These are phyloP conservation scores for Thalpophila matura DNA, from an alignment of 2,888 invertebrate genomes.

Conservation along the genomic window DNA sequence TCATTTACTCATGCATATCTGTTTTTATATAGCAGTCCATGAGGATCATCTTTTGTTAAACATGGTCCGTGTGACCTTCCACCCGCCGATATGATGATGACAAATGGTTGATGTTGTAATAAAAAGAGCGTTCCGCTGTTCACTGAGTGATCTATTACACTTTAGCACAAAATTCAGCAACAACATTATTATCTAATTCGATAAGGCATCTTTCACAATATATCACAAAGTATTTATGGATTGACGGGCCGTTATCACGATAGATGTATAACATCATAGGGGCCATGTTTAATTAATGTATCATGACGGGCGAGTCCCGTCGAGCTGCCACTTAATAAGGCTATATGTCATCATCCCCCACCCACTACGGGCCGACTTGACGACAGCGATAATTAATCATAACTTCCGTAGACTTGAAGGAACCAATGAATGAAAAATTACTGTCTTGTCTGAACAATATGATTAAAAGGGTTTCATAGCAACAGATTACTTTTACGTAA, in stretches of 20 bases:
- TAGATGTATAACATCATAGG: conserved; percentile 35
- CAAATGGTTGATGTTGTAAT: too few relatives aligned
- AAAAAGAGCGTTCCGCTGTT: not conserved
- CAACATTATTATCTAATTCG: not conserved
- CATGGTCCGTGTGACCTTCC: too few relatives aligned
- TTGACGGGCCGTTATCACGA: conserved; percentile 28
- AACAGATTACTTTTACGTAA: not conserved
- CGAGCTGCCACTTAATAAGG: conserved; percentile 36
- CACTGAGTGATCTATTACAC: not conserved
- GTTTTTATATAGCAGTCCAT: too few relatives aligned
- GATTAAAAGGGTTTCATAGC: not conserved
- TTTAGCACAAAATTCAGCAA: not conserved
- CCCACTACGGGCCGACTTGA: conserved; percentile 5
- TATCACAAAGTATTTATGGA: conserved; percentile 7
- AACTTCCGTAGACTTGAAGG: conserved; percentile 3
- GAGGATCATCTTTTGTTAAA: too few relatives aligned
- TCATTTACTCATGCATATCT: too few relatives aligned
- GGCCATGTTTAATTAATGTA: conserved; percentile 53
- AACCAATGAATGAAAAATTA: conserved; percentile 19
- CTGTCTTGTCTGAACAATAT: not conserved
- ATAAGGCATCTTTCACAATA: not conserved
- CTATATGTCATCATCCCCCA: conserved; percentile 41
- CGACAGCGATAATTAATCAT: conserved; percentile 54
- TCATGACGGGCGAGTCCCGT: conserved; percentile 19
- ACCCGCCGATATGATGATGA: too few relatives aligned